These are phyloP conservation scores for Drosophila emarginata DNA, from an alignment of 2,888 invertebrate species.

Conservation along the genomic window DNA sequence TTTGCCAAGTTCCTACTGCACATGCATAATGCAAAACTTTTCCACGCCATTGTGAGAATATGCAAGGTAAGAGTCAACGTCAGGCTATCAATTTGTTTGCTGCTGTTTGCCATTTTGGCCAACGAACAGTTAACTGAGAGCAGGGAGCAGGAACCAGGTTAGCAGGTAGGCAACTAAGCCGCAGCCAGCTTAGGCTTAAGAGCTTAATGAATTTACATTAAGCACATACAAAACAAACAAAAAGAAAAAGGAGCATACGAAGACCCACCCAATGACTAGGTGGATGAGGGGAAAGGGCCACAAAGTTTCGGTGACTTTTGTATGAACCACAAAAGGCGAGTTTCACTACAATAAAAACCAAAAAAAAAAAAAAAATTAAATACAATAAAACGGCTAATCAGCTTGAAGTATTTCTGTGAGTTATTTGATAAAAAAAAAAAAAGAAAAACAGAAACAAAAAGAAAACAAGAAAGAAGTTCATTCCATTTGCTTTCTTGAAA, in stretches of 20 bases:
- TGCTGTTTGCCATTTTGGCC: slow-evolving; percentile 19
- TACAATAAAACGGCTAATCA: slow-evolving; percentile 22
- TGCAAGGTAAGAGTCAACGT: slow-evolving; percentile 41
- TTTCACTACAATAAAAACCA: neutral
- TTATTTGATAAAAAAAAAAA: slow-evolving; percentile 37
- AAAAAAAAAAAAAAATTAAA: neutral
- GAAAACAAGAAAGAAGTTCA: slow-evolving; percentile 8
- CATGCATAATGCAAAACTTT: slow-evolving; percentile 46
- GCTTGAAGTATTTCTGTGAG: slow-evolving; percentile 20
- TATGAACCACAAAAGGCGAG: slow-evolving; percentile 17
- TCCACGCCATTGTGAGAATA: slow-evolving; percentile 33
- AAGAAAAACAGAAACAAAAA: neutral
- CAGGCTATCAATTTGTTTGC: slow-evolving; percentile 45
- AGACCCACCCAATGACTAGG: too few species aligned
- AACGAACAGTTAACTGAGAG: neutral
- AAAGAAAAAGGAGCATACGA: slow-evolving; percentile 6
- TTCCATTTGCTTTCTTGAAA: slow-evolving; percentile 1
- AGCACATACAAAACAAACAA: slow-evolving; percentile 37
- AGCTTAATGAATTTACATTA: slow-evolving; percentile 41
- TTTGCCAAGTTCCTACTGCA: slow-evolving; percentile 40
- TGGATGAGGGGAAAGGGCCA: neutral
- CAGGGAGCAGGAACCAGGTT: neutral
- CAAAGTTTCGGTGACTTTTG: slow-evolving; percentile 3
- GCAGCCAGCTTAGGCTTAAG: slow-evolving; percentile 28
- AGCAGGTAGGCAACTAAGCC: slow-evolving; percentile 28